Evolutionary conservation across 2,797 vertebrate species (phyloP), one percentile per base, ranked within the genome.

Genomic region (Synaphobranchus kaupii): DNA sequence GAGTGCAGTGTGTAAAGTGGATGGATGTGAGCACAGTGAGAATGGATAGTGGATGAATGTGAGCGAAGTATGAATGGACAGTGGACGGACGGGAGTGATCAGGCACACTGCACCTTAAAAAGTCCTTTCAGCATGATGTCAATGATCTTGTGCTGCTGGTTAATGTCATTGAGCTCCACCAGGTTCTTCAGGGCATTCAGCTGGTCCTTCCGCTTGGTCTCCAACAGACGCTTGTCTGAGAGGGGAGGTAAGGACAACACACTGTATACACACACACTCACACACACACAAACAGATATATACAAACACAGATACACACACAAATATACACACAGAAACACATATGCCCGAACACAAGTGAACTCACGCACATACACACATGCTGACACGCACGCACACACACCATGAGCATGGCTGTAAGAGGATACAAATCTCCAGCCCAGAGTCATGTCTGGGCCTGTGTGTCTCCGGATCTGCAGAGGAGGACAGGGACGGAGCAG

Each of bases 71-170:
- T 4, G 60, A n/a, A 50, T 54, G 20, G 0, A 63, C 54, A 20
- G 60, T 66, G 31, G 76, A 48, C 15, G 50, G n/a, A n/a, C 44
- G 63, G 31, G 85, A n/a, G 39, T 81, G 44, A 50, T 60, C 58
- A 60, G 50, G 50, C 54, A 84, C 54, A 50, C 3, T 13, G 3
- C 91, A 96, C 98, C 97, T 99, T 99, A 91, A 99, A 99, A 80
- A 99, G 97, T 13, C 98, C 98, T 93, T 98, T 99, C 88, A 99
- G 97, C 98, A 99, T 99, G 95, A 99, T 98, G 91, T 99, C 98
- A 13, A 99, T 99, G 93, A 99, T 99, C 95, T 98, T 99, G 95
- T 99, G 98, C 92, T 99, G 98, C 93, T 99, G 98, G 95, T 99
- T 98, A 91, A 99, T 92, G 78, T 99, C 98, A 0, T 98, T 98